These are phyloP conservation scores for Lasioglossum calceatum DNA, from an alignment of 2,888 invertebrate species.

Conservation along the genomic window DNA sequence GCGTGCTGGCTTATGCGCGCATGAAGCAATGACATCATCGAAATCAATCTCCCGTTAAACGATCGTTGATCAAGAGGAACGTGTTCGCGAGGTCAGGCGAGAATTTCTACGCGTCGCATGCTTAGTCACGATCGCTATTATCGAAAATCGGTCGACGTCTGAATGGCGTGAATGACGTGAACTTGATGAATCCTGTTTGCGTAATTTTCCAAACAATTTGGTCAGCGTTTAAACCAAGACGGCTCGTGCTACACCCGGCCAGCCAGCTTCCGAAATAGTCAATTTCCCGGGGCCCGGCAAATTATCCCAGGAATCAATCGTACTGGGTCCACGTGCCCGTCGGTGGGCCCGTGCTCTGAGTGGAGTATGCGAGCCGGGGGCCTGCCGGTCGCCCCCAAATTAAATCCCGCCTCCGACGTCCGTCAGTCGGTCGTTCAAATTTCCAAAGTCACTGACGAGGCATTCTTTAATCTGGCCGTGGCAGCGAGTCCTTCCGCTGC, in stretches of 20 bases:
- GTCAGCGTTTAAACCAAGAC: background rate
- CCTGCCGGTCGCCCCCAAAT: conserved; percentile 20
- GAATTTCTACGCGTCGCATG: conserved; percentile 12
- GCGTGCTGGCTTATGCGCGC: conserved; percentile 33
- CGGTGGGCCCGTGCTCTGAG: background rate
- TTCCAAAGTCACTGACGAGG: conserved; percentile 42
- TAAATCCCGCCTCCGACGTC: conserved; percentile 22
- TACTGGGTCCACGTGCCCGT: conserved; percentile 1
- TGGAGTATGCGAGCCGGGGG: background rate
- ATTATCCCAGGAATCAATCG: conserved; percentile 3
- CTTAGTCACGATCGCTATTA: background rate
- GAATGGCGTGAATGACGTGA: background rate
- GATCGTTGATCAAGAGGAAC: conserved; percentile 20
- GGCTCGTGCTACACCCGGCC: no score
- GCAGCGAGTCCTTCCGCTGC: conserved; percentile 14
- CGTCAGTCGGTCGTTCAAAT: conserved; percentile 31
- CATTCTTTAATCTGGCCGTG: conserved; percentile 27
- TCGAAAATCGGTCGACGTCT: background rate
- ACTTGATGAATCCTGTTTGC: background rate
- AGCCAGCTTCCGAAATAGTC: background rate
- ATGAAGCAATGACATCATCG: conserved; percentile 35
- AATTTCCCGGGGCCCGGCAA: background rate
- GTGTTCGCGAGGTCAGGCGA: background rate
- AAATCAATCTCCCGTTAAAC: conserved; percentile 37
- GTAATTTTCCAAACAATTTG: background rate